Conservation (phyloP, 2,113 vertebrate species). For the Pterocles orientalis region DNA sequence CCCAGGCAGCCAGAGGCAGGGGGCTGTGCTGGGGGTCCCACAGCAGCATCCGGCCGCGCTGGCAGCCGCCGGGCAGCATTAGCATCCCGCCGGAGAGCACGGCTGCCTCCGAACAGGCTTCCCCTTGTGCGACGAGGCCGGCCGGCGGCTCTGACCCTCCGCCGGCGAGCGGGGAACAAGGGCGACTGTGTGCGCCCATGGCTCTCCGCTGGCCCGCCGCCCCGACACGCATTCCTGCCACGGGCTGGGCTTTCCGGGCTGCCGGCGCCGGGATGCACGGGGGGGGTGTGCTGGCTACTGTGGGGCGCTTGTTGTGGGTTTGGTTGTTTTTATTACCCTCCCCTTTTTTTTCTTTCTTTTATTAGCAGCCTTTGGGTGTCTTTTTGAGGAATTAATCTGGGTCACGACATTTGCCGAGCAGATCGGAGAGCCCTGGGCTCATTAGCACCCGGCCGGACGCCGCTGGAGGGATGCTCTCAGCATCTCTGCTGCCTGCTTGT, state of each 20-base stretch:
- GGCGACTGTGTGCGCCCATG: background rate
- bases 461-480: background rate
- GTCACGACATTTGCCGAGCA: background rate
- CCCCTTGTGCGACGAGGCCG: slow-evolving; percentile 16
- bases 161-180: slow-evolving; percentile 43
- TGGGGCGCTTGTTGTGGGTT: background rate
- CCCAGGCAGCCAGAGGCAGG: background rate
- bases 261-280: background rate
- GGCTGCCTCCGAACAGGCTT: slow-evolving; percentile 3
- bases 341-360: background rate
- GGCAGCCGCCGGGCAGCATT: background rate
- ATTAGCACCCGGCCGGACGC: background rate
- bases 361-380: background rate
- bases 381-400: slow-evolving; percentile 49
- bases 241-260: slow-evolving; percentile 33
- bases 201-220: background rate
- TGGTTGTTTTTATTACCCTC: too few species aligned
- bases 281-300: background rate
- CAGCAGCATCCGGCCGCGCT: background rate
- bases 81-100: background rate
- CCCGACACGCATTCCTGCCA: background rate
- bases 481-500: slow-evolving; percentile 8
- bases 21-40: background rate
- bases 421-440: background rate
- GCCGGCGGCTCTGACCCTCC: background rate